Evolutionary conservation across 2,113 vertebrate genomes (phyloP).

Genomic region (Mionectes macconnelli): DNA sequence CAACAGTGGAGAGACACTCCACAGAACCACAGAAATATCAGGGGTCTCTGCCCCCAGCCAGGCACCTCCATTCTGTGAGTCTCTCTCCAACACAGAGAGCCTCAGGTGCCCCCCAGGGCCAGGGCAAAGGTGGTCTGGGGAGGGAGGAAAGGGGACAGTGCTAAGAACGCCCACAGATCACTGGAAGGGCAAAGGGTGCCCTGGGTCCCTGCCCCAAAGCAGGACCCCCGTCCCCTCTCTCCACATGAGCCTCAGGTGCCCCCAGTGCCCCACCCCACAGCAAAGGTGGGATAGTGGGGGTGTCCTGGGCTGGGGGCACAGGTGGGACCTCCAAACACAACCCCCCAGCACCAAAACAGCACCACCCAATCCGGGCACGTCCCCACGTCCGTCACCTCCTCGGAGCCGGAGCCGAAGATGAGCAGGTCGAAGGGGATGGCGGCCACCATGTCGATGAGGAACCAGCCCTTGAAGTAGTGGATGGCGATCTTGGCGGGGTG

Average conservation of each 20-base stretch:
- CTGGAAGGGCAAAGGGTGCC: neutral
- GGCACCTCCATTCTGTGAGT: neutral
- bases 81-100: neutral
- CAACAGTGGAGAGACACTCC: no score
- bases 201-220: no score
- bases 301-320: neutral
- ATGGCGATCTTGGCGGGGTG: constrained; percentile 90
- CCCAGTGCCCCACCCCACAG: neutral
- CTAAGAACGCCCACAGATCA: neutral
- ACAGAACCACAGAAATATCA: neutral
- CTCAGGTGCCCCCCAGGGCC: neutral
- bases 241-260: neutral
- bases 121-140: neutral
- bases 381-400: constrained; percentile 69
- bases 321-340: neutral
- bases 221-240: neutral
- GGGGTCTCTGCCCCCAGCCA: neutral
- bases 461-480: constrained; percentile 99
- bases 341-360: neutral
- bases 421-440: constrained; percentile 96
- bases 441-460: constrained; percentile 98
- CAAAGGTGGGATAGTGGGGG: neutral
- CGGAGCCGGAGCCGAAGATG: constrained; percentile 89
- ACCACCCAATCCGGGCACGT: neutral
- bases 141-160: neutral